phyloP scores from a whole-genome alignment of 1,140 invertebrate species.

The Halyomorpha halys region DNA sequence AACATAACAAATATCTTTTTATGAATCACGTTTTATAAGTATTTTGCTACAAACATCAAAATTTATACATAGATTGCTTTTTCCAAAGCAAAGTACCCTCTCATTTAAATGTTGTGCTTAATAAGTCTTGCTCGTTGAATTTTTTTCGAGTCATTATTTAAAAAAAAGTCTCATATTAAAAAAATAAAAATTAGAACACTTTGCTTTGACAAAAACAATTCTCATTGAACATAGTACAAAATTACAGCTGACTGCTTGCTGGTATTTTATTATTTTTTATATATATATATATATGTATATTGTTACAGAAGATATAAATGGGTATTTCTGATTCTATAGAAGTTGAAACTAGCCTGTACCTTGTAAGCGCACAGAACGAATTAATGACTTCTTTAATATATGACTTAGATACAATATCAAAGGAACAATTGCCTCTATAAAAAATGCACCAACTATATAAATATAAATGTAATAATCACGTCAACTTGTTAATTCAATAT shows the following conservation, averaged over 20 bases:
- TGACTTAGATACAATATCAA: constrained; percentile 27
- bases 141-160: neutral
- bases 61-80: constrained; percentile 17
- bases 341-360: neutral
- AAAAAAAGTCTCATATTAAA: constrained; percentile 9
- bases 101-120: constrained; percentile 1
- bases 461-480: constrained; percentile 8
- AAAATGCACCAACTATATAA: constrained; percentile 1
- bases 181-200: constrained; percentile 20
- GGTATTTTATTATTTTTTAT: constrained; percentile 15
- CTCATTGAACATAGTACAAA: constrained; percentile 25
- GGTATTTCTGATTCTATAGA: neutral
- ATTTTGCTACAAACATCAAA: constrained; percentile 30
- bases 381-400: constrained; percentile 12
- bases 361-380: neutral
- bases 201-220: constrained; percentile 22
- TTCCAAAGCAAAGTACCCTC: constrained; percentile 17
- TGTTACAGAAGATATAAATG: constrained; percentile 16
- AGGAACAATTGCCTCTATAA: constrained; percentile 24
- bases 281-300: constrained; percentile 8
- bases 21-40: constrained; percentile 29
- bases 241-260: constrained; percentile 25
- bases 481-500: neutral
- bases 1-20: too few species aligned
- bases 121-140: neutral